Evolutionary conservation across 2,113 vertebrate species (phyloP), one percentile per base, ranked within the genome.

Genomic region (Pachypanchax playfairii): DNA sequence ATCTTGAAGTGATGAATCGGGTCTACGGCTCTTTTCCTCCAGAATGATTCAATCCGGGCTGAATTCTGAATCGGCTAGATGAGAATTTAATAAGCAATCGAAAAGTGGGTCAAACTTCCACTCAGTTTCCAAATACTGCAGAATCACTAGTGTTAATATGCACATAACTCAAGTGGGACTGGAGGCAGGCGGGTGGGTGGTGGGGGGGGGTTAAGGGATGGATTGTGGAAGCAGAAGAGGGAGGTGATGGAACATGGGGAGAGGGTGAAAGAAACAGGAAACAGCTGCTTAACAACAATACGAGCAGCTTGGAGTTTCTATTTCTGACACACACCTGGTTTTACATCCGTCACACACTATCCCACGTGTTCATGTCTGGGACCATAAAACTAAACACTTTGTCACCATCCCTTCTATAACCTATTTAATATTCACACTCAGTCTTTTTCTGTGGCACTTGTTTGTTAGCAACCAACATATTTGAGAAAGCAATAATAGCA

Each of bases 271-370:
- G 52, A 38, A 29, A 64, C 64, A 73, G 71, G 69, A 80, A 78
- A 49, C 79, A 67, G 73, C 60, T 77, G 53, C 67, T 53, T 61
- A 68, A 20, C 58, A 59, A 58, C 69, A 57, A 68, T 60, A 39
- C 70, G 63, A 66, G 54, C 36, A 54, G 70, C 50, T 75, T 61
- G 15, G n/a, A 18, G 49, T 70, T 80, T 80, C 82, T 80, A 76
- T 78, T 84, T 73, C 63, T 61, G 72, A 77, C 63, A 59, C 39
- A 54, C 77, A 81, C 63, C 73, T 84, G 84, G 59, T 73, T 83
- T 75, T 81, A n/a, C 55, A 77, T 79, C 65, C 50, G 26, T n/a
- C n/a, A n/a, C n/a, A n/a, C n/a, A n/a, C n/a, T n/a, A n/a, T n/a
- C n/a, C n/a, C n/a, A n/a, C n/a, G n/a, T n/a, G n/a, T n/a, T n/a